A percentile compares a stretch with the other conserved stretches of the same genome.
phyloP scores from a whole-genome alignment of 2,797 vertebrate genomes.

The Iguana delicatissima region DNA sequence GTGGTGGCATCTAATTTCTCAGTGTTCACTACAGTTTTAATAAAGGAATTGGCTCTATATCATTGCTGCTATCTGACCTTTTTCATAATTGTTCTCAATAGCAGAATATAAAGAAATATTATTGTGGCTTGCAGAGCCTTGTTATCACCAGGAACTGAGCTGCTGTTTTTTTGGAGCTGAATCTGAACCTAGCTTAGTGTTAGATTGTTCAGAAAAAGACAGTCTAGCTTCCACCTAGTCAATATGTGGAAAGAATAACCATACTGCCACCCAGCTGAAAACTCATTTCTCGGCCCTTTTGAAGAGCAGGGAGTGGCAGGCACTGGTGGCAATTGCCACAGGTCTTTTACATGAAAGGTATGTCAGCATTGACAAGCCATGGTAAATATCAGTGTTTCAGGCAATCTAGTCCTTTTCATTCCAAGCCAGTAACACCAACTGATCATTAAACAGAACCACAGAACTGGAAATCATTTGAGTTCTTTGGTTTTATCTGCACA shows the following conservation, averaged over 20 bases:
- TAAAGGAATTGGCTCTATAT: constrained; percentile 29
- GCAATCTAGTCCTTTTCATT: neutral
- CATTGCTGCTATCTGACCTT: constrained; percentile 25
- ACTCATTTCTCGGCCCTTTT: neutral
- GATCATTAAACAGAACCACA: neutral
- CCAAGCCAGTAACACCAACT: neutral
- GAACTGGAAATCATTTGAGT: neutral
- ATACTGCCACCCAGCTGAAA: neutral
- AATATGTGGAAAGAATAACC: neutral
- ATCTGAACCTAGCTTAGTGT: neutral
- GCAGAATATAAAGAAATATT: constrained; percentile 23
- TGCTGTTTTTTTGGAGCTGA: neutral
- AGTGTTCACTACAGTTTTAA: constrained; percentile 24
- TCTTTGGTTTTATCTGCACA: neutral
- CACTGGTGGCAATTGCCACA: neutral
- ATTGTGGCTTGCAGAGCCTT: constrained; percentile 27
- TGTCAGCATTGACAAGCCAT: neutral
- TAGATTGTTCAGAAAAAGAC: neutral
- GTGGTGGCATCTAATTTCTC: constrained; percentile 26
- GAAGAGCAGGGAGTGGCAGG: neutral
- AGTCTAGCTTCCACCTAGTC: neutral
- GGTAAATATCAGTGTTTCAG: neutral
- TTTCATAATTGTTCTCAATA: constrained; percentile 32
- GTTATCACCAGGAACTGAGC: neutral
- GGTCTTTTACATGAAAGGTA: neutral